Base-by-base conservation (phyloP, 2,113 vertebrate species). In the Antechinus stuartii region DNA sequence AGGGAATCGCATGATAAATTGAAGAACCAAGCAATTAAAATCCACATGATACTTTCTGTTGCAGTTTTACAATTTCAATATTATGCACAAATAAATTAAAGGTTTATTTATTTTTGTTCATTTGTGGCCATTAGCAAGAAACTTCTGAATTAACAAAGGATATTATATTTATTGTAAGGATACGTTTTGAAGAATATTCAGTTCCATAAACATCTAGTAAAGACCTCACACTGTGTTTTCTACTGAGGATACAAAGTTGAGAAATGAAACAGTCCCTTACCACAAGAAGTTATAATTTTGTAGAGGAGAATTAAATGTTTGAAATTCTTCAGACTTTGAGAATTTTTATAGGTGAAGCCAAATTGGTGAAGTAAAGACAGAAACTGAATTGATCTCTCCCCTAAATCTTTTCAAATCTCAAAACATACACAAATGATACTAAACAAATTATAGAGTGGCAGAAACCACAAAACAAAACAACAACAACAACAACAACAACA, bases 11-110 rank as follows among this genome's bases (percentile, higher is more conserved):
- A 97, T 96, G 27, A 96, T 96, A 95, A 95, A 92, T 57, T 95
- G 89, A 47, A n/a, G 68, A 97, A 61, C 9, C 49, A 95, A 50
- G 22, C 90, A 96, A 61, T 95, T 95, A 92, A 93, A 96, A 94
- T 92, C 0, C 2, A 91, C 95, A 95, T 93, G 1, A 25, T 23
- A 30, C 19, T 10, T 52, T 52, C 50, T 52, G 50, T 52, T 52
- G 0, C 12, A n/a, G 19, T 2, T 56, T 52, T 54, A 92, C 90
- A 89, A 93, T 22, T 55, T 49, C 50, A 56, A 76, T 0, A 30
- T 92, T 12, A 25, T 61, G 47, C 26, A 4, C 84, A 84, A 92
- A 90, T 94, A 25, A 91, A 47, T 92, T 91, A 94, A 94, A 95
- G 61, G 47, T 53, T 10, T 91, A 2, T 52, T 52, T 52, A 4